Evolutionary conservation across 2,797 vertebrate species (phyloP).

Genomic region (Chloroceryle amazona): DNA sequence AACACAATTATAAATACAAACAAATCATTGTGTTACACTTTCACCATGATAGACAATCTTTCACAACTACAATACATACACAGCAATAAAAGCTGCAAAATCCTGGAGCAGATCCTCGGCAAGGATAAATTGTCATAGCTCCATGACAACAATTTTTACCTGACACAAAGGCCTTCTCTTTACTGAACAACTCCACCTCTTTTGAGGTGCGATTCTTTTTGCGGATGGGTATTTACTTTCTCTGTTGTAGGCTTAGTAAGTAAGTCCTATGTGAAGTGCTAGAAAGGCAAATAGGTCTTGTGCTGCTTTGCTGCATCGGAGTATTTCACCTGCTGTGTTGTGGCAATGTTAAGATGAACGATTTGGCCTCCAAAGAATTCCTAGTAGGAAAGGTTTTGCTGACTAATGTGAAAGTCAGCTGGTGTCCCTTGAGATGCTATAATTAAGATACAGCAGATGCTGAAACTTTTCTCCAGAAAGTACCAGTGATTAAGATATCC

Average conservation of each 20-base stretch:
- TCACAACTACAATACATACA: background rate
- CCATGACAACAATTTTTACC: slow-evolving; percentile 35
- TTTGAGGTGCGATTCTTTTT: background rate
- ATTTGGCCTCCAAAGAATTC: slow-evolving; percentile 26
- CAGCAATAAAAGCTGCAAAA: slow-evolving; percentile 22
- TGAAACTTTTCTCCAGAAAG: slow-evolving; percentile 40
- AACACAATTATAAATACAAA: background rate
- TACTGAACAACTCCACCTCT: background rate
- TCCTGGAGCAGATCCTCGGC: background rate
- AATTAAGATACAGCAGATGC: slow-evolving; percentile 60
- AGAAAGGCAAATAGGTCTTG: background rate
- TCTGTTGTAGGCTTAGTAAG: background rate
- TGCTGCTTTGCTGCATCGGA: background rate
- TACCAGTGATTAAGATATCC: slow-evolving; percentile 21
- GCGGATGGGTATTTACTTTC: background rate
- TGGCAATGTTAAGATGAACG: background rate
- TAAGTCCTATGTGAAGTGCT: background rate
- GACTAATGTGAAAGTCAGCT: slow-evolving; percentile 30
- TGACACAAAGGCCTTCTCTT: background rate
- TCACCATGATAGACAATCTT: slow-evolving; percentile 8
- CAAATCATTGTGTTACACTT: background rate
- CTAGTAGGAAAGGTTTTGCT: slow-evolving; percentile 42
- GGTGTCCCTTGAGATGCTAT: slow-evolving; percentile 32
- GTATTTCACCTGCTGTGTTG: slow-evolving; percentile 26
- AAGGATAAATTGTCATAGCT: background rate